Evolutionary conservation across 2,113 vertebrate genomes (phyloP), one percentile per base, ranked within the genome.

Genomic region (Carassius carassius): DNA sequence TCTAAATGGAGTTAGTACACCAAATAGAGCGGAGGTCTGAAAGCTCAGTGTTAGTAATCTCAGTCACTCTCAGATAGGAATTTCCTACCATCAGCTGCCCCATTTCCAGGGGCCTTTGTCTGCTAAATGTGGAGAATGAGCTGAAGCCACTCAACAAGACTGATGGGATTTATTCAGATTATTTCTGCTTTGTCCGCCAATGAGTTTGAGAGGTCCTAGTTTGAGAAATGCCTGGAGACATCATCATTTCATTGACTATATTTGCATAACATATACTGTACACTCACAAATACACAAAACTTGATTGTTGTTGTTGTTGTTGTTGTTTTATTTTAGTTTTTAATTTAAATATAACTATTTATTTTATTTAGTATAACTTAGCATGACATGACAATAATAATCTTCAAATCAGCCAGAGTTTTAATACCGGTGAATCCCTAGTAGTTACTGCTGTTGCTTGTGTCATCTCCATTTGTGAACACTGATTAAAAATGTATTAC

Each of bases 21-120:
- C 21, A 32, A 56, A 82, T 51, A 49, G 29, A 70, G 47, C 19
- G 44, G 29, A 82, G 65, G 65, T 82, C 67, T 82, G 32, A 82
- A 69, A 70, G 32, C 81, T 37, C 49, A 35, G 21, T 58, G 67
- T 82, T 73, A 5, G 67, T 72, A 82, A 82, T 62, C 69, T 85
- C 56, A 47, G 19, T 54, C 84, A 54, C 49, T 32, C 51, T 70
- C 56, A 32, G 35, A 85, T 81, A 80, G 69, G 81, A 70, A 72
- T 82, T 82, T 82, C 67, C 81, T 35, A 58, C 47, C 32, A 82
- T 82, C 81, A 58, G 65, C 67, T 82, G 81, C 81, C 80, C 80
- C 80, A 82, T 82, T 72, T 82, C 49, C 32, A 82, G 49, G 80
- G 80, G 67, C 81, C 81, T 82, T 78, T 37, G 67, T 19, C 58